phyloP scores from a whole-genome alignment of 2,113 vertebrate species.

The Callorhinus ursinus region DNA sequence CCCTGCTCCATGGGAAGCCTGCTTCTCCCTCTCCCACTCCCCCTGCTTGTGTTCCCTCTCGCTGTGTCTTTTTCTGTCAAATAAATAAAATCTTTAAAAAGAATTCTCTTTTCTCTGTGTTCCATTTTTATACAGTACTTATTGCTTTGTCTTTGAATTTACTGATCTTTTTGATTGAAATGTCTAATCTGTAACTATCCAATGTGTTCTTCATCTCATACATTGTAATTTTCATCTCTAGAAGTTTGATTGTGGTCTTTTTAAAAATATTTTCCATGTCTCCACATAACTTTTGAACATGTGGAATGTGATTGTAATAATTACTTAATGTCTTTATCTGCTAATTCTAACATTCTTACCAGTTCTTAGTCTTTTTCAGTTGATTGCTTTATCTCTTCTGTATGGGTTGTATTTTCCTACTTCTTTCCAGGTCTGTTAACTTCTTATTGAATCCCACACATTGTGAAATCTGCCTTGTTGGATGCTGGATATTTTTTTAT shows the following conservation, averaged over 20 bases:
- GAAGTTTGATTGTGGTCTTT: background rate
- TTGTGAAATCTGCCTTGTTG: background rate
- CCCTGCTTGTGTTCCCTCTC: no score
- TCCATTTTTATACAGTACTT: background rate
- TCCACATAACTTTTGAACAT: background rate
- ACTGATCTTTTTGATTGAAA: background rate
- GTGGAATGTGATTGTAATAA: background rate
- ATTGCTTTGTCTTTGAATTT: background rate
- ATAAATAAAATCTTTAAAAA: no score
- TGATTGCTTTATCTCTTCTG: background rate
- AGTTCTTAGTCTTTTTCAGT: background rate
- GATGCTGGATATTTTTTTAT: background rate
- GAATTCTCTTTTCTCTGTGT: background rate
- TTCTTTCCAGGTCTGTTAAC: background rate
- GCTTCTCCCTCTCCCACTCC: no score
- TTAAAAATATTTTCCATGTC: background rate
- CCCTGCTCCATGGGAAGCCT: no score
- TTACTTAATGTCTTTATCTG: background rate
- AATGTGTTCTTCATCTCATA: background rate
- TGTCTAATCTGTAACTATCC: background rate
- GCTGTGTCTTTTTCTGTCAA: no score
- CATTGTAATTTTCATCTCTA: background rate
- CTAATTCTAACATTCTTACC: background rate
- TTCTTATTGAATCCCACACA: background rate
- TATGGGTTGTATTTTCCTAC: background rate